Conservation (phyloP, 2,888 invertebrate genomes). For the Limenitis camilla region DNA sequence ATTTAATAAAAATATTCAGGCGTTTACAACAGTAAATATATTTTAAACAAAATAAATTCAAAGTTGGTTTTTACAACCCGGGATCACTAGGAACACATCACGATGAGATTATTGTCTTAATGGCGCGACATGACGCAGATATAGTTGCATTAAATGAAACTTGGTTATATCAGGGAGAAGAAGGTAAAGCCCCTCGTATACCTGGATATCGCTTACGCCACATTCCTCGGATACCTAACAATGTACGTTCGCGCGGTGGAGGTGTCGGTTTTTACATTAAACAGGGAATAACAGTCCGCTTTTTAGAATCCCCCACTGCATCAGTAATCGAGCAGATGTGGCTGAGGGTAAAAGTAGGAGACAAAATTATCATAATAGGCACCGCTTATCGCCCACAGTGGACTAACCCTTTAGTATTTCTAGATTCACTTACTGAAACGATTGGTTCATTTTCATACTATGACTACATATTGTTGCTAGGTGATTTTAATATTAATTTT, state of each 20-base stretch:
- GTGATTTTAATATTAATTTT: not conserved
- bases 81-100: no score
- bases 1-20: no score
- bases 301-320: not conserved
- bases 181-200: not conserved
- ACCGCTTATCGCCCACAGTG: conserved; percentile 8
- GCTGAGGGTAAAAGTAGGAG: not conserved
- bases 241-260: not conserved
- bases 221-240: not conserved
- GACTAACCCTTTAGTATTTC: not conserved
- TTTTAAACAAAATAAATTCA: no score
- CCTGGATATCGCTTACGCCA: conserved; percentile 1
- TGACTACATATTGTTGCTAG: not conserved
- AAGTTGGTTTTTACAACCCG: no score
- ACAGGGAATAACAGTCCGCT: not conserved
- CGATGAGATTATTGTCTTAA: no score
- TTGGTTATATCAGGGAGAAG: no score
- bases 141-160: no score
- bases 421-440: conserved; percentile 7
- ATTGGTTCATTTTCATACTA: not conserved
- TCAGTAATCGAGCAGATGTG: conserved; percentile 1
- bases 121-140: no score
- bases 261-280: conserved; percentile 6
- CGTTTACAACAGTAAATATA: no score
- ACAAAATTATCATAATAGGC: conserved; percentile 1